A percentile compares a stretch with the other conserved stretches of the same genome.
phyloP scores from a whole-genome alignment of 2,797 vertebrate genomes.

The Crypturellus tataupa region DNA sequence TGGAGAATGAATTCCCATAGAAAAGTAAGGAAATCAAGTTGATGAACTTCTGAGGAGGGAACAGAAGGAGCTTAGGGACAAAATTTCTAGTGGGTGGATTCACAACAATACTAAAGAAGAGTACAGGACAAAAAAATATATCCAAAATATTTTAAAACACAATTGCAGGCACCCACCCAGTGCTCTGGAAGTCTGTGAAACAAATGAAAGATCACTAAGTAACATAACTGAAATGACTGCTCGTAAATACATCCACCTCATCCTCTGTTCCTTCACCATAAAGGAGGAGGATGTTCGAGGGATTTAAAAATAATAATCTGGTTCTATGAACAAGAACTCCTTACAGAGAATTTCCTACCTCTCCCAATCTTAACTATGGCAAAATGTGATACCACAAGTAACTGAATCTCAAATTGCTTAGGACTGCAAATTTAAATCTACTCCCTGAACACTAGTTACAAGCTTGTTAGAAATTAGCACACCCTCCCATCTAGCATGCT shows the following conservation, averaged over 20 bases:
- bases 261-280: not conserved
- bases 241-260: not conserved
- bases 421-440: not conserved
- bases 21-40: not conserved
- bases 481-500: not conserved
- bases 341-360: not conserved
- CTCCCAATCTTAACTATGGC: not conserved
- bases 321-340: not conserved
- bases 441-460: not conserved
- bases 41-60: not conserved
- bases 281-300: not conserved
- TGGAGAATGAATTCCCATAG: not conserved
- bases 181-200: not conserved
- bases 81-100: fast-evolving
- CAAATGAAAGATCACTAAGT: not conserved
- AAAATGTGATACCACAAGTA: not conserved
- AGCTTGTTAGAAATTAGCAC: not conserved
- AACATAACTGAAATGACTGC: not conserved
- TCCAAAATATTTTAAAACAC: not conserved
- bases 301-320: slow-evolving; percentile 22
- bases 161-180: not conserved
- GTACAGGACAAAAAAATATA: not conserved
- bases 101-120: not conserved
- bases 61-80: not conserved
- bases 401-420: not conserved